These are phyloP conservation scores for Tachyglossus aculeatus DNA, from an alignment of 2,797 vertebrate species.

Conservation along the genomic window DNA sequence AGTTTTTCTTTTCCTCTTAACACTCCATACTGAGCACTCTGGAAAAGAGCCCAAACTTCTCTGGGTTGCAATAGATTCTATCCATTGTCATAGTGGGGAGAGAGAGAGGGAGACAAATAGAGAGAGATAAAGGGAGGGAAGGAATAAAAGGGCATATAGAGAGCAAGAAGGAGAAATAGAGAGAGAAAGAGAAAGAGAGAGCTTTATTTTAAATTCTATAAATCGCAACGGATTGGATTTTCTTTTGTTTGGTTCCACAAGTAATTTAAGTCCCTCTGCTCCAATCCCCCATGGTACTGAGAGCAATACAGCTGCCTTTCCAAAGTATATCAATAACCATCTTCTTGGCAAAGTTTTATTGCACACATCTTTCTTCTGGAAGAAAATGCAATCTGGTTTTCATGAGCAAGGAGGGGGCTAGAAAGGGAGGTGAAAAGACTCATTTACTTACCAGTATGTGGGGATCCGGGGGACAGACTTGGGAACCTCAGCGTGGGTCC, in stretches of 20 bases:
- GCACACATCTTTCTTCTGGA: constrained; percentile 50
- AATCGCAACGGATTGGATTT: constrained; percentile 25
- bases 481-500: constrained; percentile 1
- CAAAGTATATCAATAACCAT: constrained; percentile 43
- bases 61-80: too few species aligned
- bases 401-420: constrained; percentile 33
- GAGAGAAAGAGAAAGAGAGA: background rate
- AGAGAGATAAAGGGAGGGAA: background rate
- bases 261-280: constrained; percentile 18
- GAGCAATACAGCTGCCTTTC: constrained; percentile 35
- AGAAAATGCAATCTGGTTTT: constrained; percentile 50
- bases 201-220: constrained; percentile 22
- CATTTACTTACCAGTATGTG: background rate
- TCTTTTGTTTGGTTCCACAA: constrained; percentile 23
- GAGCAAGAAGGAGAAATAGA: background rate
- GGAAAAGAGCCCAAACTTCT: too few species aligned
- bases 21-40: too few species aligned
- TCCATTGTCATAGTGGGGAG: fast-evolving
- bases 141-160: background rate
- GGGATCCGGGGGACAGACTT: background rate
- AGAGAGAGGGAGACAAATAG: background rate
- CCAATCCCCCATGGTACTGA: constrained; percentile 4
- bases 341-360: constrained; percentile 40
- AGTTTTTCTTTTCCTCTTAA: too few species aligned
- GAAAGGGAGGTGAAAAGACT: constrained; percentile 33